Base-by-base conservation (phyloP, 2,888 invertebrate genomes). In the Dinocampus coccinellae region DNA sequence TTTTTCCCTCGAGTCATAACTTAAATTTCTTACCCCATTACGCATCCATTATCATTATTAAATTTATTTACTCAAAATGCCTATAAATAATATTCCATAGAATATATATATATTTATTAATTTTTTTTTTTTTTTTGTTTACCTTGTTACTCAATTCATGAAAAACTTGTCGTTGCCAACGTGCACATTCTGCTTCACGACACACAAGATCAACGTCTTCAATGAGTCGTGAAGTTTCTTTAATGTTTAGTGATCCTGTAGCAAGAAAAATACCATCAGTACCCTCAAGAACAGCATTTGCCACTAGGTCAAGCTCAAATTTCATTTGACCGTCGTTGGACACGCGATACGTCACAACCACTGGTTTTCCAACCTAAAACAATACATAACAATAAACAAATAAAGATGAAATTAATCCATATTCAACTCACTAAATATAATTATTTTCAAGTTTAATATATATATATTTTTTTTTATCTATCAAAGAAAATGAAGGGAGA, bases 201-300 rank as follows among this genome's bases (percentile, higher is more conserved):
- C 92, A 91, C 20, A 92, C 89, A 74, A 86, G 82, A 9, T 89
- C 88, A 79, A 91, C 81, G 16, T 85, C 87, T 2, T 83, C 77
- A 6, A 91, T 83, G 3, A 89, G 84, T 6, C 89, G 87, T 4
- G 91, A 86, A 0, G 93, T 93, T 78, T 90, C 91, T 13, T 88
- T 81, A 10, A 93, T 93, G 75, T 92, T 90, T 16, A 93, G 91
- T 0, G 92, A 92, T 82, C 94, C 94, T 60, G 93, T 92, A 0
- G 91, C 91, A 58, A 94, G 88, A 87, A 92, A 91, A 70, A 94
- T 89, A 77, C 90, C 91, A 82, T 94, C 94, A 60, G 91, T 92
- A 20, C 94, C 94, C 79, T 94, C 94, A 20, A 94, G 84, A 24
- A 95, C 91, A 64, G 94, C 93, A 82, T 93, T 93, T 52, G 92